Evolutionary conservation across 2,888 invertebrate species (phyloP).

Genomic region (Rotaria sp.): DNA sequence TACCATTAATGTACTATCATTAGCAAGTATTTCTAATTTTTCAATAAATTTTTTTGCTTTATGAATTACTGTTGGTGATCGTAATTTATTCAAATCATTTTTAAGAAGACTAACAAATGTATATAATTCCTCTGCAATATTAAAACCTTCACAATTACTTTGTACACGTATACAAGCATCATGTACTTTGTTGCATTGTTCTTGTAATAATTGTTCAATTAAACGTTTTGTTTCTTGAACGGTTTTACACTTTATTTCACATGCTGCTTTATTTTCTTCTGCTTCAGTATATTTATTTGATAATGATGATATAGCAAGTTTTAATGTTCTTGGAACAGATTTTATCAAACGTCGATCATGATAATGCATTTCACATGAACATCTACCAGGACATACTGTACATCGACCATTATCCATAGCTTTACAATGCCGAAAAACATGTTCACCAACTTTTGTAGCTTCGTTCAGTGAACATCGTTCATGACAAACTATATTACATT

Average conservation of each 20-base stretch:
- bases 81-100: neutral
- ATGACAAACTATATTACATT: constrained; percentile 8
- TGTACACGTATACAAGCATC: neutral
- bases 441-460: neutral
- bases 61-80: neutral
- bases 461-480: neutral
- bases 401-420: neutral
- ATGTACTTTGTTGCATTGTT: neutral
- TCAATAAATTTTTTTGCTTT: neutral
- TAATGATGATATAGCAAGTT: neutral
- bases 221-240: neutral
- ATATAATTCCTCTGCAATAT: neutral
- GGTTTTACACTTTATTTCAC: neutral
- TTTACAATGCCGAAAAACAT: neutral
- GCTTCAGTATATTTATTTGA: neutral
- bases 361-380: constrained; percentile 9
- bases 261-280: neutral
- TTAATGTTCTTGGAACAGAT: neutral
- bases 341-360: neutral
- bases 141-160: neutral
- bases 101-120: neutral
- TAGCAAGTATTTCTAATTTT: neutral
- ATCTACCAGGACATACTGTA: neutral
- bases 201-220: neutral
- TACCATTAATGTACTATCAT: neutral